Evolutionary conservation across 2,797 vertebrate genomes (phyloP), one percentile per base, ranked within the genome.

Genomic region (Mormyrus hasselquistii): DNA sequence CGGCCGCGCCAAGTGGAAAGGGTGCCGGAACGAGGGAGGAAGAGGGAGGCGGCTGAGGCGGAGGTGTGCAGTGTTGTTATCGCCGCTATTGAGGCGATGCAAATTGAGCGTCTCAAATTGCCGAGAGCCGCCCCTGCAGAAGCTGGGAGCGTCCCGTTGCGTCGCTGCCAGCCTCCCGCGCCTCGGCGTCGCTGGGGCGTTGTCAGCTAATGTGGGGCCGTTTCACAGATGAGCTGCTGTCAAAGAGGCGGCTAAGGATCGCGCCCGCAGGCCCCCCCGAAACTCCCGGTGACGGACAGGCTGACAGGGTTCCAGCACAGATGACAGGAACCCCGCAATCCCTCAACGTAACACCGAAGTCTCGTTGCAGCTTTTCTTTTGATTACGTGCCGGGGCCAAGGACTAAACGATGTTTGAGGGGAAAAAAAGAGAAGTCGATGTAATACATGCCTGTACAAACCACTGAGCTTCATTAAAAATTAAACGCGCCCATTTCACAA

Each of bases 71-170:
- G 69, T 41, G 69, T 38, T 76, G 69, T 41, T 41, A 76, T 76
- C 59, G 53, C 41, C 19, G 62, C 52, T 53, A 65, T 88, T 87
- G 89, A 88, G 59, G 83, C 69, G 19, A 88, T 89, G 83, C 90
- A 90, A 90, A 90, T 90, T 53, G 87, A 79, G 22, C 89, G 88
- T 90, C 57, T 88, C 90, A 85, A 53, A 69, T 88, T 87, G 87
- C 79, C 87, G 89, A 85, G 87, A 49, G 85, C 73, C 69, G 8
- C 53, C 65, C 25, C 55, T 19, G 55, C 22, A 29, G 38, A 16
- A 87, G 52, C 85, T n/a, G 52, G n/a, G n/a, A 19, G 49, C 38
- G 50, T 87, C 47, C 88, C 88, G 22, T 90, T 90, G 87, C 89
- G 73, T 7, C 22, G 88, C 49, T 65, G 7, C 69, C 34, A 79